Evolutionary conservation across 2,797 vertebrate genomes (phyloP).

Genomic region (Karalla daura): DNA sequence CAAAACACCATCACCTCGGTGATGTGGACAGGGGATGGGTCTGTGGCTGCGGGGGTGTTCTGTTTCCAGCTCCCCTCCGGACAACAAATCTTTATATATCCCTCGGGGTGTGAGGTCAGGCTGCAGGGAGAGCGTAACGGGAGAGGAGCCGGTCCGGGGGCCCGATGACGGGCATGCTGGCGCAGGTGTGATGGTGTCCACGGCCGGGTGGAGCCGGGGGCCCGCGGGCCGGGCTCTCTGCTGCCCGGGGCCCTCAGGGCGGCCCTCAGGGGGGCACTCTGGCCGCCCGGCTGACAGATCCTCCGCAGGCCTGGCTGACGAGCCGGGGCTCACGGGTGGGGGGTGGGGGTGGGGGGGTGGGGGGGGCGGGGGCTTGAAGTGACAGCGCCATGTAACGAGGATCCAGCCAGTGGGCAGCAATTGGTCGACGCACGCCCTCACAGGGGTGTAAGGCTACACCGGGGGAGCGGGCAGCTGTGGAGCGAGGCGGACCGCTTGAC

Average conservation of each 20-base stretch:
- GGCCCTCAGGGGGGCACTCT: conserved; percentile 58
- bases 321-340: conserved; percentile 48
- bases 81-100: conserved; percentile 83
- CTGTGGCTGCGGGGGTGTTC: conserved; percentile 59
- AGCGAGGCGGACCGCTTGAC: conserved; percentile 56
- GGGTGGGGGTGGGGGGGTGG: no score
- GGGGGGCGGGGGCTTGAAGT: conserved; percentile 73
- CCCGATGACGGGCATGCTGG: conserved; percentile 74
- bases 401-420: conserved; percentile 56
- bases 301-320: conserved; percentile 70
- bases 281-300: conserved; percentile 67
- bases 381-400: conserved; percentile 68
- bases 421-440: conserved; percentile 53
- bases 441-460: conserved; percentile 65
- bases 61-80: conserved; percentile 70
- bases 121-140: conserved; percentile 67
- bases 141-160: conserved; percentile 73
- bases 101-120: conserved; percentile 74
- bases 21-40: conserved; percentile 58
- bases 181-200: conserved; percentile 80
- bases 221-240: conserved; percentile 39
- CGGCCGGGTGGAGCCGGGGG: conserved; percentile 31
- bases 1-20: conserved; percentile 30
- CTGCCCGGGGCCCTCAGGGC: conserved; percentile 41
- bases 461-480: conserved; percentile 70